Evolutionary conservation across 1,140 invertebrate species (phyloP).

Genomic region (Papilio dardanus): DNA sequence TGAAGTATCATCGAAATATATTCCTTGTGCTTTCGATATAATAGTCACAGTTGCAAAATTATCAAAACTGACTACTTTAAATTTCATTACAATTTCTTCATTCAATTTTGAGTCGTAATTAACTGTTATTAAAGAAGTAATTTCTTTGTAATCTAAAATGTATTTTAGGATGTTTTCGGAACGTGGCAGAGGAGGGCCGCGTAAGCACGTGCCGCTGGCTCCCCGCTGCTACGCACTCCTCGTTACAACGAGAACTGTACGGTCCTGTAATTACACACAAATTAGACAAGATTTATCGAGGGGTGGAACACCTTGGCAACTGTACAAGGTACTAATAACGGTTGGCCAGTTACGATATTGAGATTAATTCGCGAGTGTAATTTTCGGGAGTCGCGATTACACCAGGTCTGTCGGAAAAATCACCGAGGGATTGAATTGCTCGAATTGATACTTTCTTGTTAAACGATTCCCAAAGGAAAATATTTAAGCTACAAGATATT

Average conservation of each 20-base stretch:
- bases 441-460: background rate
- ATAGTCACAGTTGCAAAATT: constrained; percentile 59
- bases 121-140: constrained; percentile 36
- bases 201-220: constrained; percentile 75
- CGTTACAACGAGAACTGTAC: constrained; percentile 77
- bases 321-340: constrained; percentile 80
- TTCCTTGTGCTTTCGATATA: constrained; percentile 57
- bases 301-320: constrained; percentile 81
- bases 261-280: constrained; percentile 82
- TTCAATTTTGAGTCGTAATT: constrained; percentile 43
- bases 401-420: constrained; percentile 8
- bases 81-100: constrained; percentile 39
- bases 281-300: constrained; percentile 82
- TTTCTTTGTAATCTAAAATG: constrained; percentile 39
- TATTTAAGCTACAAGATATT: background rate
- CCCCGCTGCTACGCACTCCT: constrained; percentile 79
- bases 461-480: constrained; percentile 18
- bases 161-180: constrained; percentile 44
- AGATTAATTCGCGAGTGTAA: constrained; percentile 71
- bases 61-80: constrained; percentile 51
- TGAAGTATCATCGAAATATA: constrained; percentile 51
- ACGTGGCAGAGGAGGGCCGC: constrained; percentile 50
- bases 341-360: constrained; percentile 77
- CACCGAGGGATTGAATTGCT: background rate
- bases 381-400: constrained; percentile 39